phyloP scores from a whole-genome alignment of 2,113 vertebrate species.

The Mohoua ochrocephala region DNA sequence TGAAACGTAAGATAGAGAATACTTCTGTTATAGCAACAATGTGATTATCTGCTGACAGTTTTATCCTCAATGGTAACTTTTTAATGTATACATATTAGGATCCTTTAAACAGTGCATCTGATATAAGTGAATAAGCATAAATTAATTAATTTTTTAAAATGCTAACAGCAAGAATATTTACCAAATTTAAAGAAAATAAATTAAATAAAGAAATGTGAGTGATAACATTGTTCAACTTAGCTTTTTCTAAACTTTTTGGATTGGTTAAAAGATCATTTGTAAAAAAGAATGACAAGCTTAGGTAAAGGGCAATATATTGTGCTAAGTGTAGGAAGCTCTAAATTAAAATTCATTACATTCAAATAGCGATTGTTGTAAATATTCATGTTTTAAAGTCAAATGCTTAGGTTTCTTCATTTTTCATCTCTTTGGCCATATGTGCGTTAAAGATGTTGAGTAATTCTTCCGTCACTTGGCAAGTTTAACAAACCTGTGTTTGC shows the following conservation, averaged over 20 bases:
- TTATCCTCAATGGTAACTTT: neutral
- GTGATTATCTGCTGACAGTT: neutral
- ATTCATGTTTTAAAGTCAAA: neutral
- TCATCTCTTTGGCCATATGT: neutral
- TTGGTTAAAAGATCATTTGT: neutral
- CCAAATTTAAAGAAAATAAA: neutral
- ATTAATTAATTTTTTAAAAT: neutral
- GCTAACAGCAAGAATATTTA: neutral
- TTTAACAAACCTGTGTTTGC: neutral
- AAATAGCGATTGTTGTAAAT: neutral
- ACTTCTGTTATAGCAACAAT: neutral
- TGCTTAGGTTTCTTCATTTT: neutral
- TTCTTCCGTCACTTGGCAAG: neutral
- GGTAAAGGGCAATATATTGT: neutral
- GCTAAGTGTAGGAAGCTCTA: neutral
- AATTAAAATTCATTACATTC: slow-evolving; percentile 15
- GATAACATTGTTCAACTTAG: neutral
- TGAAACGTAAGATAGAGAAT: neutral
- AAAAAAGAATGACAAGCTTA: neutral
- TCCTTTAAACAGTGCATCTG: neutral
- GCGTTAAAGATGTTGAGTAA: neutral
- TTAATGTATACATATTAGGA: too few species aligned
- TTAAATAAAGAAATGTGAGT: neutral
- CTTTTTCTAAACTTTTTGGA: neutral
- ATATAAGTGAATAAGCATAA: neutral